Evolutionary conservation across 2,888 invertebrate genomes (phyloP).

Genomic region (Plebejus melissa): DNA sequence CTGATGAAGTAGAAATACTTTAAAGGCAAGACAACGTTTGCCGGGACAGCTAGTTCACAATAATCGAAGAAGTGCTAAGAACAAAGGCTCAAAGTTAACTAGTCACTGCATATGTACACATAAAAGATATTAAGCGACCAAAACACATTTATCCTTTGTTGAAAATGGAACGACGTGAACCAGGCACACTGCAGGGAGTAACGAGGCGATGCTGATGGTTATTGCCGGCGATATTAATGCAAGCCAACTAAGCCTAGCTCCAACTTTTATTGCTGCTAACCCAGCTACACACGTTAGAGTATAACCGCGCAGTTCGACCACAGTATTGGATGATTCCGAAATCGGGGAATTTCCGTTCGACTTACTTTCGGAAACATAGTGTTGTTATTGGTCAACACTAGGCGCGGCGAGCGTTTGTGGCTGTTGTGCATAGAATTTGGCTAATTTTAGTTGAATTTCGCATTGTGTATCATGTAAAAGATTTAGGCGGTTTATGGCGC

Average conservation of each 20-base stretch:
- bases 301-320: background rate
- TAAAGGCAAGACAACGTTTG: too few species aligned
- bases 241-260: conserved; percentile 13
- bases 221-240: conserved; percentile 20
- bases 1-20: too few species aligned
- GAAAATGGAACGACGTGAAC: conserved; percentile 9
- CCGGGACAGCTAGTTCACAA: background rate
- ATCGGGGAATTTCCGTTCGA: too few species aligned
- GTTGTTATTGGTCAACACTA: too few species aligned
- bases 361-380: too few species aligned
- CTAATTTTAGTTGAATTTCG: too few species aligned
- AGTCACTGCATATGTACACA: background rate
- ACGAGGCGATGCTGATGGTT: conserved; percentile 22
- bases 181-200: background rate
- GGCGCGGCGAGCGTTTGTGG: too few species aligned
- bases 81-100: background rate
- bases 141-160: background rate
- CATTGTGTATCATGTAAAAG: too few species aligned
- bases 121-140: conserved; percentile 8
- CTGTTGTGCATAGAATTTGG: too few species aligned
- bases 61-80: background rate
- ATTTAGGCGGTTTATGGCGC: too few species aligned
- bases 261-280: conserved; percentile 2
- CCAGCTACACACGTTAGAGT: background rate
- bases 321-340: too few species aligned